These are phyloP conservation scores for Darwinula stevensoni DNA, from an alignment of 2,888 invertebrate species.

Conservation along the genomic window DNA sequence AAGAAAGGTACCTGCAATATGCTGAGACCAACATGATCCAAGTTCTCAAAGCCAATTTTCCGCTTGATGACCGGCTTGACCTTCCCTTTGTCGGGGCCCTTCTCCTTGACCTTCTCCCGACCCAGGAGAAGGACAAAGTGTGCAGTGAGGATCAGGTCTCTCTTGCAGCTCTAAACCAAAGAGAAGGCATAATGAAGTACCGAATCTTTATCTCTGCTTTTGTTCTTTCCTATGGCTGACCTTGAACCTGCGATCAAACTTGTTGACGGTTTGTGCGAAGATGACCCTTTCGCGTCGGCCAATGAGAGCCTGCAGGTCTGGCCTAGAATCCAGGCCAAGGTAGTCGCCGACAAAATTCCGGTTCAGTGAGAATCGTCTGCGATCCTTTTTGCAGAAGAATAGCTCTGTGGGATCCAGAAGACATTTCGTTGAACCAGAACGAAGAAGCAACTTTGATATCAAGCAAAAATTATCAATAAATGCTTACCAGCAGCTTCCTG, in stretches of 20 bases:
- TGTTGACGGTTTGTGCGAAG: slow-evolving; percentile 30
- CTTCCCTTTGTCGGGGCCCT: slow-evolving; percentile 28
- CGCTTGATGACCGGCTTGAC: slow-evolving; percentile 27
- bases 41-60: slow-evolving; percentile 23
- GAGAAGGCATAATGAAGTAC: no score
- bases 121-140: slow-evolving; percentile 28
- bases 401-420: slow-evolving; percentile 19
- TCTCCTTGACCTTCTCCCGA: slow-evolving; percentile 25
- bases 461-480: no score
- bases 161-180: slow-evolving; percentile 11
- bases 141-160: slow-evolving; percentile 28
- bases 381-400: slow-evolving; percentile 25
- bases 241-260: slow-evolving; percentile 33
- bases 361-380: slow-evolving; percentile 28
- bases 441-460: no score
- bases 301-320: slow-evolving; percentile 24
- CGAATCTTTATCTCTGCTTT: slow-evolving; percentile 1
- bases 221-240: slow-evolving; percentile 14
- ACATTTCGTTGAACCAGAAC: no score
- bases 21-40: slow-evolving; percentile 23
- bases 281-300: slow-evolving; percentile 30
- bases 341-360: slow-evolving; percentile 35
- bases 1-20: slow-evolving; percentile 17
- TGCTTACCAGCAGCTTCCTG: slow-evolving; percentile 23
- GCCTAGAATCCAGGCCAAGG: slow-evolving; percentile 29